Evolutionary conservation across 2,888 invertebrate species (phyloP), one percentile per base, ranked within the genome.

Genomic region (Parnassius glacialis): DNA sequence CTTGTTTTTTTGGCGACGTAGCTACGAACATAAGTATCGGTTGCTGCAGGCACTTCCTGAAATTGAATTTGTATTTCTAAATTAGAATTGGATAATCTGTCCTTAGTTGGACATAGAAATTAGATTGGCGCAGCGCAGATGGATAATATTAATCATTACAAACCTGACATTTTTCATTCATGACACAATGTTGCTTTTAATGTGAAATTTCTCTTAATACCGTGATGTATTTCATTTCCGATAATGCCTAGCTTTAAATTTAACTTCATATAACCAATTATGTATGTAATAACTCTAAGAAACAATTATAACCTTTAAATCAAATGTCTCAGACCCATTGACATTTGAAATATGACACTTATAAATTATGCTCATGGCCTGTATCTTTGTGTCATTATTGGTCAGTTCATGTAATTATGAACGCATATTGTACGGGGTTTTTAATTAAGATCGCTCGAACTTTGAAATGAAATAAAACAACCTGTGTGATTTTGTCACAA

Each of bases 81-180:
- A 57, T 34, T 34, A 34, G 34, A 3, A 7, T 7, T 7, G 34
- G 34, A 5, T 7, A 34, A 7, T 34, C 5, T 34, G 34, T 0
- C 34, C 7, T 34, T 34, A 34, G 34, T 34, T 34, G 34, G 34
- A 34, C 5, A 34, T 34, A 34, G 34, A 34, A 7, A 34, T 20
- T 34, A 34, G 34, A 34, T 7, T 34, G 7, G 5, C 5, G 5
- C 5, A 34, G 34, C 34, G 34, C 7, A 5, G 7, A 34, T 3
- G 7, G 34, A 34, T 34, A 34, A 34, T 34, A 34, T 34, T 7
- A 34, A 34, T 56, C 9, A 25, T 9, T 48, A 63, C 70, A 72
- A 71, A 87, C 87, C 84, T 77, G 87, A 83, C 87, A 88, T 86
- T 73, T 78, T 76, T 77, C 71, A 75, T 74, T 78, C 82, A 83